These are phyloP conservation scores for Asbolus verrucosus DNA, from an alignment of 1,140 invertebrate genomes.

Conservation along the genomic window DNA sequence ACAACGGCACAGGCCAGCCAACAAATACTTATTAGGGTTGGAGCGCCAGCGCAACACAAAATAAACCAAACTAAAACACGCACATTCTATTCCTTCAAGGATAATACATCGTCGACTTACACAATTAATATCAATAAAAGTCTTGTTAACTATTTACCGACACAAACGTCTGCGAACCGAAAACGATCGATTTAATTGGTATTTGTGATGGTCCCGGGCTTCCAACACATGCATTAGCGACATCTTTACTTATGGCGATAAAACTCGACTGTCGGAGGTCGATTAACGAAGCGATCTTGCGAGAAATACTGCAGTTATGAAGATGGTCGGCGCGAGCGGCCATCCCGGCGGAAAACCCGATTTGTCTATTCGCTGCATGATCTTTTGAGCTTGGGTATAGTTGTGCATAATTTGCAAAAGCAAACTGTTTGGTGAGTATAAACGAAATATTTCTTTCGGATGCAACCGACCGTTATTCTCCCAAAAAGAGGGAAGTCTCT, in stretches of 20 bases:
- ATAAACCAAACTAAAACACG: conserved; percentile 35
- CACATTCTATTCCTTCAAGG: conserved; percentile 33
- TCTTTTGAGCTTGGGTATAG: not conserved
- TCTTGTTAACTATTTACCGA: conserved; percentile 23
- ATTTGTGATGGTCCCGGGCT: not conserved
- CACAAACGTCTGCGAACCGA: not conserved
- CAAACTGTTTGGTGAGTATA: conserved; percentile 12
- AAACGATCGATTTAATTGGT: not conserved
- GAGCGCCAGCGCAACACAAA: conserved; percentile 17
- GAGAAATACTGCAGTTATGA: no score
- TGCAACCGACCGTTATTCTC: conserved; percentile 9
- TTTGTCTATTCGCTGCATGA: not conserved
- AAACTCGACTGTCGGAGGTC: not conserved
- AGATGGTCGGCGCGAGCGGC: no score
- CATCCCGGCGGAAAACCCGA: not conserved
- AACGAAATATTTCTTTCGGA: conserved; percentile 18
- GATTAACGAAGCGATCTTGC: conserved; percentile 13
- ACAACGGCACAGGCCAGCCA: conserved; percentile 4
- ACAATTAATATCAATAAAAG: conserved; percentile 38
- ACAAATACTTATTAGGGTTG: conserved; percentile 34
- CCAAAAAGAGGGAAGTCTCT: conserved; percentile 8
- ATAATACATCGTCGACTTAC: conserved; percentile 34
- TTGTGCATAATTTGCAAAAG: conserved; percentile 28
- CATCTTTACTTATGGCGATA: conserved; percentile 4
- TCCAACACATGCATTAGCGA: conserved; percentile 2